Conservation (phyloP, 2,113 vertebrate species). For the Pomatorhinus ruficollis region DNA sequence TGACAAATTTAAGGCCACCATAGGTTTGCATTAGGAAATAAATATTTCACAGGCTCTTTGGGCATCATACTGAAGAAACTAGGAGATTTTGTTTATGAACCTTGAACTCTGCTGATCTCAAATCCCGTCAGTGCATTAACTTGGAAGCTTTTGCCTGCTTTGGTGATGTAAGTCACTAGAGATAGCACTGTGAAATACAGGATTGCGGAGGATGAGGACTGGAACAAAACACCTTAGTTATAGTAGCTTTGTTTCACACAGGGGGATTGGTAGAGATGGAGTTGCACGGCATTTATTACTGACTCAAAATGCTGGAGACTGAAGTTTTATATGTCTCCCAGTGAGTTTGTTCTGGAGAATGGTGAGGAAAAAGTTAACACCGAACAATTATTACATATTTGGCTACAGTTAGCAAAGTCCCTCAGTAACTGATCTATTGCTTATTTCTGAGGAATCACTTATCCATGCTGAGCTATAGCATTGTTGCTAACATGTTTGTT, state of each 20-base stretch:
- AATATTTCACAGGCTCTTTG: neutral
- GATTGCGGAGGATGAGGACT: neutral
- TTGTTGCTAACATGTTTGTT: neutral
- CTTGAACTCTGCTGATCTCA: neutral
- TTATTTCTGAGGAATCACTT: neutral
- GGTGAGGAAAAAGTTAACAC: neutral
- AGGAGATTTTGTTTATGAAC: neutral
- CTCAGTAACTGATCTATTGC: neutral
- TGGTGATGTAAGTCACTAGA: neutral
- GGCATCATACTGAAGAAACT: neutral
- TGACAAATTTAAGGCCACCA: neutral
- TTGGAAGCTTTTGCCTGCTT: neutral
- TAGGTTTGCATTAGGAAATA: neutral
- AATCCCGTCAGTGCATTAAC: neutral
- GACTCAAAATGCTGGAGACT: accelerated
- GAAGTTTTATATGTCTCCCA: accelerated
- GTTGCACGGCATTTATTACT: neutral
- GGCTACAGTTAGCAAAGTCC: neutral
- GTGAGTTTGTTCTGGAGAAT: neutral
- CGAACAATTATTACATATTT: neutral
- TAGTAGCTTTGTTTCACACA: neutral
- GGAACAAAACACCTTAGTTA: neutral
- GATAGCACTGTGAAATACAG: neutral
- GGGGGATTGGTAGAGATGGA: neutral
- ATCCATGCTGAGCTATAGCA: neutral